These are phyloP conservation scores for Epinephelus awoara DNA, from an alignment of 2,797 vertebrate species.

Conservation along the genomic window DNA sequence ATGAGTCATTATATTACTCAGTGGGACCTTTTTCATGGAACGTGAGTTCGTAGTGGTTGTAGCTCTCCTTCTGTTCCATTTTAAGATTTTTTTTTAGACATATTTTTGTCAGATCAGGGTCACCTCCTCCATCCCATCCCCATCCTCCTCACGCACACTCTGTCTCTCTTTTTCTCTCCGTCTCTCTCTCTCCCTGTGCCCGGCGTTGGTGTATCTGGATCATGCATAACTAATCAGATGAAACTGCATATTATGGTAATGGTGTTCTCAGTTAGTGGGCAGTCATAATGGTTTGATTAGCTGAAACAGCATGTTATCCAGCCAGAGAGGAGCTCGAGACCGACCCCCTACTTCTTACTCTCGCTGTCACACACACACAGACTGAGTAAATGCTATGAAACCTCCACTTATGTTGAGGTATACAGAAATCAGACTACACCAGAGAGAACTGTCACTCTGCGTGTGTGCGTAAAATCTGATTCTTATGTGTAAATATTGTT, in stretches of 20 bases:
- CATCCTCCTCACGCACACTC: background rate
- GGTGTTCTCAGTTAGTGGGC: slow-evolving; percentile 44
- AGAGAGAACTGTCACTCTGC: background rate
- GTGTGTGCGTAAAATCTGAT: background rate
- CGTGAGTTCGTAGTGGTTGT: background rate
- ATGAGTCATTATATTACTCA: background rate
- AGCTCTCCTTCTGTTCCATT: slow-evolving; percentile 4
- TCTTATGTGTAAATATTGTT: background rate
- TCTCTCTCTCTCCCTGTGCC: background rate
- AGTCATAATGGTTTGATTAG: slow-evolving; percentile 54
- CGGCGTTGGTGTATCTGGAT: slow-evolving; percentile 16
- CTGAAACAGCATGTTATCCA: slow-evolving; percentile 40
- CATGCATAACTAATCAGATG: slow-evolving; percentile 53
- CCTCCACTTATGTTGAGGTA: background rate
- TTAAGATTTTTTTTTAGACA: slow-evolving; percentile 23
- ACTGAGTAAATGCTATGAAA: background rate
- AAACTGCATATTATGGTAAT: slow-evolving; percentile 59
- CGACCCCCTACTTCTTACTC: background rate
- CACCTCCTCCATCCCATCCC: background rate
- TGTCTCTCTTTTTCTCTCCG: background rate
- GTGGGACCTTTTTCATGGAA: background rate
- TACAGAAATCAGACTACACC: background rate
- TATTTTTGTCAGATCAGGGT: slow-evolving; percentile 29
- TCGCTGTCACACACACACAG: background rate
- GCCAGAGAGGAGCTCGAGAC: slow-evolving; percentile 14